Conservation (phyloP, 1,140 invertebrate species). For the Drosophila sp. region DNA sequence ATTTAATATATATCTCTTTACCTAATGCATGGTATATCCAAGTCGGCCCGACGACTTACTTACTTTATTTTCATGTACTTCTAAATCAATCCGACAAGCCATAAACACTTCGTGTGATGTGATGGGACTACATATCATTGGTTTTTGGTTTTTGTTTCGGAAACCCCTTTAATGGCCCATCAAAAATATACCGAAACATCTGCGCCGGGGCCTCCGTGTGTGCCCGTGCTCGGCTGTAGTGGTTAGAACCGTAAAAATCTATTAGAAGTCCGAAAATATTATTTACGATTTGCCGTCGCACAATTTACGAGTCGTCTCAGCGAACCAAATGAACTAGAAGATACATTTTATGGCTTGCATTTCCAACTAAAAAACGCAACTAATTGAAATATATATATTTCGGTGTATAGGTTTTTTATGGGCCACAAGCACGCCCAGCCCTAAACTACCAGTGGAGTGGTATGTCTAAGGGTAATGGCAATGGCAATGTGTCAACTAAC, state of each 20-base stretch:
- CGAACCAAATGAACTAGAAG: constrained; percentile 62
- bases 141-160: background rate
- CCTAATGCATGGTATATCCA: no score
- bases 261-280: constrained; percentile 70
- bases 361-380: constrained; percentile 57
- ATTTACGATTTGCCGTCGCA: constrained; percentile 68
- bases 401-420: constrained; percentile 50
- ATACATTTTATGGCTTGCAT: constrained; percentile 61
- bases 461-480: constrained; percentile 29
- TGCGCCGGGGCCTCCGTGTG: constrained; percentile 25
- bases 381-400: constrained; percentile 81
- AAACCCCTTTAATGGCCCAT: constrained; percentile 33
- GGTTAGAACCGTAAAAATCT: constrained; percentile 48
- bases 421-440: constrained; percentile 48
- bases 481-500: constrained; percentile 51
- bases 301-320: constrained; percentile 70
- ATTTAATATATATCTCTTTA: no score
- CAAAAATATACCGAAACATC: constrained; percentile 53
- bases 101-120: background rate
- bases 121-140: background rate
- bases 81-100: constrained; percentile 3
- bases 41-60: no score
- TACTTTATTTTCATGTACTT: background rate
- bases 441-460: background rate
- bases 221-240: background rate